Base-by-base conservation (phyloP, 1,140 invertebrate genomes). In the Pogonomyrmex barbatus region DNA sequence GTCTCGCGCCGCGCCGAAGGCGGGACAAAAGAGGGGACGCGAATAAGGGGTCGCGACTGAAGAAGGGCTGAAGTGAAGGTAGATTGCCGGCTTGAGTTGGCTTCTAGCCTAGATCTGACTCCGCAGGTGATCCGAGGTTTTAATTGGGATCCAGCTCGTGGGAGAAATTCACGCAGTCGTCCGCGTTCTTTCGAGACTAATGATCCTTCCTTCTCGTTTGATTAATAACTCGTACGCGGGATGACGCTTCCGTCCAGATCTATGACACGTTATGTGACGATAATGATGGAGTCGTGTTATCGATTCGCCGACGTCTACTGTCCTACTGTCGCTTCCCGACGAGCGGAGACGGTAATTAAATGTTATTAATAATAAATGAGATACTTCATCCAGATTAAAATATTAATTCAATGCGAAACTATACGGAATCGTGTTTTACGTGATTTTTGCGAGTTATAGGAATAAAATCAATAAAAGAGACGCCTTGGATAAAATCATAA, bases 71-170 rank as follows among this genome's bases (percentile, higher is more conserved):
- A 85, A 91, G 89, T 88, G 87, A 88, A 90, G 87, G 85, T 88
- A 81, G 71, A 89, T 62, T 68, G 62, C n/a, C n/a, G 77, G 83
- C 85, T 86, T 73, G 75, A 89, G 87, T 70, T 85, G 79, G 85
- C 91, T 91, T 91, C 91, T 92, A 93, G 91, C 89, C 91, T 93
- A 93, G 92, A 94, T 94, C 93, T 90, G 83, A 89, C 89, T 92
- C 86, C 67, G 84, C 87, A 89, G 91, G 77, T 88, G 79, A 91
- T 93, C 62, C 89, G 62, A 75, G 79, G 67, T 91, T 93, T 92
- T 92, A 94, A 94, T 93, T 93, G 94, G 88, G 89, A 92, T 84
- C 75, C 85, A 81, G 73, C 52, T 24, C 30, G 54, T 36, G 56
- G 36, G 45, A 70, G 36, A 33, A 39, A 45, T 36, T 60, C 60